A percentile compares a stretch with the other conserved stretches of the same genome.
Conservation (phyloP, 2,113 vertebrate genomes). For the Ramphastos sulfuratus region DNA sequence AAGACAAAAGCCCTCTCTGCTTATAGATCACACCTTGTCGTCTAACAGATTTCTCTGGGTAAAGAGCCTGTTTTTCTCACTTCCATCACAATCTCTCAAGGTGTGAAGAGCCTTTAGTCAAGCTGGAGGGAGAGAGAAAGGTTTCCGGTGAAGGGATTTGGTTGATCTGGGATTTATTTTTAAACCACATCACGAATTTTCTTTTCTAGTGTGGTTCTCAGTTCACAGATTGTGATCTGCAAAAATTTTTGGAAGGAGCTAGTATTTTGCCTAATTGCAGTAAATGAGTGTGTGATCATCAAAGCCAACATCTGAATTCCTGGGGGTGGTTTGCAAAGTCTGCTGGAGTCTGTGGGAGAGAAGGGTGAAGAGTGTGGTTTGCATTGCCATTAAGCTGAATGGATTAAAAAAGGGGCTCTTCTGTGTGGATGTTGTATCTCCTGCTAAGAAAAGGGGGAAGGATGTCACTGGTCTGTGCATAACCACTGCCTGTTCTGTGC, state of each 20-base stretch:
- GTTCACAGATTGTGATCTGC: background rate
- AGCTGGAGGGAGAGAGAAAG: background rate
- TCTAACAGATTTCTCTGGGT: background rate
- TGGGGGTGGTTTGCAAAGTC: background rate
- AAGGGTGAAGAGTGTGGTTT: background rate
- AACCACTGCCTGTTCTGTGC: background rate
- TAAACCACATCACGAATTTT: background rate
- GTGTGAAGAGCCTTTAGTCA: slow-evolving; percentile 25
- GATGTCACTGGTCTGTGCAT: accelerated
- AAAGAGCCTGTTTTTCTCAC: background rate
- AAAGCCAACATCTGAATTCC: background rate
- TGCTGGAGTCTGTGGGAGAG: accelerated
- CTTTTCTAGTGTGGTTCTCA: background rate
- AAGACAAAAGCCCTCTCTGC: background rate
- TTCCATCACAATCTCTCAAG: background rate
- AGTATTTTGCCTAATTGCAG: background rate
- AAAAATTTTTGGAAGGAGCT: background rate
- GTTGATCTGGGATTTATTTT: background rate
- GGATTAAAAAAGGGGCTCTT: accelerated
- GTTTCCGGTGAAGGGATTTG: background rate
- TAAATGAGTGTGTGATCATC: background rate
- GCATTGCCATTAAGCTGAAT: accelerated
- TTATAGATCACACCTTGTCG: background rate
- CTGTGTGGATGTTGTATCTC: accelerated
- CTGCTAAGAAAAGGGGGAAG: accelerated